Evolutionary conservation across 1,140 invertebrate genomes (phyloP), one percentile per base, ranked within the genome.

Genomic region (Drosophila sechellia): DNA sequence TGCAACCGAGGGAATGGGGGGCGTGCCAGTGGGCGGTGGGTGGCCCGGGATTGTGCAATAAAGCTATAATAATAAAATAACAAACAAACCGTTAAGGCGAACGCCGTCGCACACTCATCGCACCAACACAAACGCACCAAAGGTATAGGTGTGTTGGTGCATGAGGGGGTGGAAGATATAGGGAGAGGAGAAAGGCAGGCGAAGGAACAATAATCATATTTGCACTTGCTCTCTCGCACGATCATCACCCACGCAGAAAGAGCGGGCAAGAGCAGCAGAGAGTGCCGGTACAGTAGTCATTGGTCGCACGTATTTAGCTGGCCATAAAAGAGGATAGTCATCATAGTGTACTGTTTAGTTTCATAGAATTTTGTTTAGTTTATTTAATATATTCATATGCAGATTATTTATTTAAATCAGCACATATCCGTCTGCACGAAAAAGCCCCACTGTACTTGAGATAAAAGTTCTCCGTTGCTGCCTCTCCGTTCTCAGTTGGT

Each of bases 31-130:
- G 64, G 45, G 46, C 22, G 75, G 57, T 74, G 81, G 60, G 49
- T 56, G 56, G 59, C 43, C 52, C 52, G 15, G 71, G 81, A 85
- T 85, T 85, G 77, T 85, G 81, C 81, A 85, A 85, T 85, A 81
- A 86, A 86, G 71, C 81, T 71, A 80, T 61, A 81, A 86, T 70
- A 85, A 86, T 68, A 85, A 85, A 85, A 56, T 42, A 61, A 42
- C 37, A 52, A 52, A 52, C 68, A 74, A 75, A 86, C 79, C 46
- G 61, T 77, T 81, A 73, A 68, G 64, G 55, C 40, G 46, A 53
- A 55, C 48, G 49, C 53, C 43, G 43, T 40, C 54, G 56, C 49
- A 75, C 45, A 58, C 40, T 49, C 46, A 66, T 49, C 59, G 31
- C 54, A 52, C 40, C 17, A 35, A 73, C 34, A 63, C 55, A 68